Evolutionary conservation across 2,888 invertebrate species (phyloP).

Genomic region (Acheta domesticus): DNA sequence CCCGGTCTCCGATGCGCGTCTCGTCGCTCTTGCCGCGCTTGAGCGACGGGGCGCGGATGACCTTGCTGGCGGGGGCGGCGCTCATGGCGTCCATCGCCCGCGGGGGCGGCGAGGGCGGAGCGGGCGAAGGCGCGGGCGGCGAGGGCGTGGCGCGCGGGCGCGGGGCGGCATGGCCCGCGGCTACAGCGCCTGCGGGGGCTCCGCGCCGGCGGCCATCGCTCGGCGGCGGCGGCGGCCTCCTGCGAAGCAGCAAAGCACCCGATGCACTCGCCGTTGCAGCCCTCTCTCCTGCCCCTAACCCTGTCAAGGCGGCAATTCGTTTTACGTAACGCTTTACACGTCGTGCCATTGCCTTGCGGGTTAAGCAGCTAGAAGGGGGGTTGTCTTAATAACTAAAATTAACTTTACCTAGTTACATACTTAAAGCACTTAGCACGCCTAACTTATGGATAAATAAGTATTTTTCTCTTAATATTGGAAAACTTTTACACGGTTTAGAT

Average conservation of each 20-base stretch:
- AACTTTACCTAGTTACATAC: no score
- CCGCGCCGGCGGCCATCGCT: neutral
- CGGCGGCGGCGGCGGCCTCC: neutral
- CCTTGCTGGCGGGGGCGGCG: conserved; percentile 56
- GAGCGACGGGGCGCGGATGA: conserved; percentile 71
- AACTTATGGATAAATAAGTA: no score
- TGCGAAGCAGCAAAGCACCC: neutral
- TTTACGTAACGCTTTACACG: no score
- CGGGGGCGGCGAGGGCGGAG: neutral
- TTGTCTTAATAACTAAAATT: no score
- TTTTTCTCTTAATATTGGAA: no score
- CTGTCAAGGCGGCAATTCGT: no score
- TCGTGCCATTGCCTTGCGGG: no score
- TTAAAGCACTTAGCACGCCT: no score
- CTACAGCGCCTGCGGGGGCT: neutral
- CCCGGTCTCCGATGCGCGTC: conserved; percentile 42
- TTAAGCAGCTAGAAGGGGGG: no score
- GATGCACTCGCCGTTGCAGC: no score
- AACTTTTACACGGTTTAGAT: no score
- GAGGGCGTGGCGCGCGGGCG: neutral
- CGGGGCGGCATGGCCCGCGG: neutral
- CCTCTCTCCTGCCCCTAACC: no score
- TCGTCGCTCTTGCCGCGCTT: conserved; percentile 77
- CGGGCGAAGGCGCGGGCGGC: neutral
- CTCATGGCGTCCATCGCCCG: conserved; percentile 39